Percentiles rank a stretch among this genome's conserved stretches.
These are phyloP conservation scores for Calameuta filiformis DNA, from an alignment of 2,888 invertebrate genomes.

Conservation along the genomic window DNA sequence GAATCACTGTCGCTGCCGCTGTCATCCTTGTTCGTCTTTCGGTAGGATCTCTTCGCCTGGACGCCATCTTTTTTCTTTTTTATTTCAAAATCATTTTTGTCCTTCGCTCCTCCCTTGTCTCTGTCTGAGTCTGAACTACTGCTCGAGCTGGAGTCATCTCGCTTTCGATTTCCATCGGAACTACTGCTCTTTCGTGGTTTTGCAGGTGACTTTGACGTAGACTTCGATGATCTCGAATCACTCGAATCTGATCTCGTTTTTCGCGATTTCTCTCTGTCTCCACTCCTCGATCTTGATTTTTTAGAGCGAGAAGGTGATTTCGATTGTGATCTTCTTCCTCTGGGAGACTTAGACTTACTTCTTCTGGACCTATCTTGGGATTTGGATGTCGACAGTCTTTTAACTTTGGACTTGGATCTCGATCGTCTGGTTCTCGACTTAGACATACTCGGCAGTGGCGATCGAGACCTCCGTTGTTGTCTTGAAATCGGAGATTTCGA, in stretches of 20 bases:
- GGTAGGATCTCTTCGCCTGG: slow-evolving; percentile 89
- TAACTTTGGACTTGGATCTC: slow-evolving; percentile 47
- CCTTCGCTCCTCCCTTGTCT: slow-evolving; percentile 57
- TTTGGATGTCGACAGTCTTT: slow-evolving; percentile 50
- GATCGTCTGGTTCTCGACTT: not conserved
- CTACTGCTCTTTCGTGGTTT: slow-evolving; percentile 50
- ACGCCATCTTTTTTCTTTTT: slow-evolving; percentile 82
- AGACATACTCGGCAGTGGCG: slow-evolving; percentile 36
- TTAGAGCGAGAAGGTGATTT: slow-evolving; percentile 35
- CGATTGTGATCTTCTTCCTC: slow-evolving; percentile 58
- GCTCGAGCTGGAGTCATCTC: slow-evolving; percentile 48
- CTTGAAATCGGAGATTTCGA: slow-evolving; percentile 54
- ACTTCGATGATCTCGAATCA: slow-evolving; percentile 56
- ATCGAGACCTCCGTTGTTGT: slow-evolving; percentile 48
- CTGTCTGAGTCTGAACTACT: slow-evolving; percentile 53
- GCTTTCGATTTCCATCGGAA: slow-evolving; percentile 45
- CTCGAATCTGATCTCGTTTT: slow-evolving; percentile 62
- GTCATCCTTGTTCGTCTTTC: slow-evolving; percentile 84
- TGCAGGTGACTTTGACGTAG: slow-evolving; percentile 56
- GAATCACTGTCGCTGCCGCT: slow-evolving; percentile 72
- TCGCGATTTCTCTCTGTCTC: slow-evolving; percentile 61
- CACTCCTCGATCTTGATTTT: slow-evolving; percentile 49
- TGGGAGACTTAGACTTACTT: slow-evolving; percentile 54
- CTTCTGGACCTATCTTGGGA: slow-evolving; percentile 54
- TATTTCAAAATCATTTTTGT: slow-evolving; percentile 75